Conservation (phyloP, 2,797 vertebrate species). For the Eulemur mongoz region DNA sequence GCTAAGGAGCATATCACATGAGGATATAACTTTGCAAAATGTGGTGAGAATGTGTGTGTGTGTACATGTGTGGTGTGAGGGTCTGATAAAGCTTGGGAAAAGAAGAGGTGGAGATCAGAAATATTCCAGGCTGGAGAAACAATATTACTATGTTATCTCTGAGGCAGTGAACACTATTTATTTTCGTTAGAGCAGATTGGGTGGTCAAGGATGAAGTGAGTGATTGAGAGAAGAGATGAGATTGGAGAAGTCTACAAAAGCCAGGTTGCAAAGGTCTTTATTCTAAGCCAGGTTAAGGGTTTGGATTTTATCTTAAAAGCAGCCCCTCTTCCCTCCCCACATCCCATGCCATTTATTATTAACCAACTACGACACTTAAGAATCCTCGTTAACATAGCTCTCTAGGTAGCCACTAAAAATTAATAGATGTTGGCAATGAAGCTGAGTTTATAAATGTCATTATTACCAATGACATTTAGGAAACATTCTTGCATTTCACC, state of each 20-base stretch:
- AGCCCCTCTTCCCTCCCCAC: background rate
- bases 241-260: background rate
- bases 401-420: background rate
- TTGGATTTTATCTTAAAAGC: background rate
- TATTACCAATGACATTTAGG: background rate
- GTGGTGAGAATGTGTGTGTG: background rate
- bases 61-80: background rate
- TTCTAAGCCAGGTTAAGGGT: background rate
- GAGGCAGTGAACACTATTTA: background rate
- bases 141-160: background rate
- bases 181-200: background rate
- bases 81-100: background rate
- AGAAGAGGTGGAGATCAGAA: background rate
- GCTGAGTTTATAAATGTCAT: background rate
- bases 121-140: background rate
- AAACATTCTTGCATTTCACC: background rate
- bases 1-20: background rate
- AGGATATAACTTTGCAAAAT: background rate
- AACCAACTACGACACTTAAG: background rate
- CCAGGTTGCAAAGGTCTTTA: background rate
- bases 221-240: background rate
- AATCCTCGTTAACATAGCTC: background rate
- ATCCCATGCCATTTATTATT: background rate
- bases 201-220: background rate
- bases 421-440: background rate